phyloP scores from a whole-genome alignment of 2,113 vertebrate genomes.

The Rhegmatorhina hoffmannsi region DNA sequence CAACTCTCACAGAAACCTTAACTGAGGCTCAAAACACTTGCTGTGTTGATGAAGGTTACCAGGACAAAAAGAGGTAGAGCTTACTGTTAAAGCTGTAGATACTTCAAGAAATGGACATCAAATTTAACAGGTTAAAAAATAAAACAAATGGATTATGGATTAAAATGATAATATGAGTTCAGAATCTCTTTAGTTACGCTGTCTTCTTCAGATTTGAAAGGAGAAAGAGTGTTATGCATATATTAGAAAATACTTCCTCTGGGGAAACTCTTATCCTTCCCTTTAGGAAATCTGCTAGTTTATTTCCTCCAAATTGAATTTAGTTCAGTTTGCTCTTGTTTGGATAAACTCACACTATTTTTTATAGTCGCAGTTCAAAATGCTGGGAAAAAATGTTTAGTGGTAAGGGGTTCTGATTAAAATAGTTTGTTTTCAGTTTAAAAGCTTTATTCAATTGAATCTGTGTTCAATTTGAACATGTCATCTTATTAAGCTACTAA shows the following conservation, averaged over 20 bases:
- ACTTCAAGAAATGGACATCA: background rate
- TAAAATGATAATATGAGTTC: background rate
- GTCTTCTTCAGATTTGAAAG: background rate
- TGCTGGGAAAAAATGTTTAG: background rate
- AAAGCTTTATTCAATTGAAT: background rate
- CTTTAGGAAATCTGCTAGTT: background rate
- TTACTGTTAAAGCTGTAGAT: background rate
- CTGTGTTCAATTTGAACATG: background rate
- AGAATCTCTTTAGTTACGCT: background rate
- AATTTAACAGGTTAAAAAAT: background rate
- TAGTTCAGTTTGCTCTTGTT: background rate
- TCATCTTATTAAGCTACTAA: background rate
- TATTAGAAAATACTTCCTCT: background rate
- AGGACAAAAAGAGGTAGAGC: background rate
- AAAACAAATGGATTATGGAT: background rate
- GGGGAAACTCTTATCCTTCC: accelerated
- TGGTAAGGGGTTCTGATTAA: background rate
- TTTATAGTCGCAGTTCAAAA: background rate
- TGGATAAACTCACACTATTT: background rate
- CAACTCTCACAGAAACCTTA: background rate
- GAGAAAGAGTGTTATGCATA: background rate
- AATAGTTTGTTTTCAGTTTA: background rate
- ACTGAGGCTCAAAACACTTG: background rate
- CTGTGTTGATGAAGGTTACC: background rate
- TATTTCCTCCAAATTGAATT: background rate